phyloP scores from a whole-genome alignment of 2,113 vertebrate species.

The Prinia subflava region DNA sequence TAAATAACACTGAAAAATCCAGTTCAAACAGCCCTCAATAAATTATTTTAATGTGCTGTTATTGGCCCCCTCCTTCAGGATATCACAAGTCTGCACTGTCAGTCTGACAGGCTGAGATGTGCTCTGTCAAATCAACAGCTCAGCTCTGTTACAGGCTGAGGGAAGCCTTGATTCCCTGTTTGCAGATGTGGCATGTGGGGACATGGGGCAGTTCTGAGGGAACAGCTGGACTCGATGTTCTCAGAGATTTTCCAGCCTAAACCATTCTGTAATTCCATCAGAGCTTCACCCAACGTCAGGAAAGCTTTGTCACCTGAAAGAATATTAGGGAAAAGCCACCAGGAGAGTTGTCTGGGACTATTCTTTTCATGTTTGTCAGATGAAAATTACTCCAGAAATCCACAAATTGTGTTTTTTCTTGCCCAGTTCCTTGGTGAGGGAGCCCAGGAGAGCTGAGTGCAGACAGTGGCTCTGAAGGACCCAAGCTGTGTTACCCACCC shows the following conservation, averaged over 20 bases:
- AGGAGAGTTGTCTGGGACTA: background rate
- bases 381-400: background rate
- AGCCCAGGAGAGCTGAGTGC: background rate
- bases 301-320: background rate
- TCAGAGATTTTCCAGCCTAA: background rate
- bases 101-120: background rate
- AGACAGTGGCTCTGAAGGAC: background rate
- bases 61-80: constrained; percentile 18
- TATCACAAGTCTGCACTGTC: constrained; percentile 25
- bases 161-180: background rate
- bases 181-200: background rate
- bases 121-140: constrained; percentile 5
- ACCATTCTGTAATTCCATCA: background rate
- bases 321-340: background rate
- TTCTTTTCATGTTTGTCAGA: background rate
- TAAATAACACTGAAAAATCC: background rate
- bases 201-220: background rate
- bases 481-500: background rate
- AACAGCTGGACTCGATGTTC: fast-evolving
- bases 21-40: background rate
- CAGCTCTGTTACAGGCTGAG: background rate
- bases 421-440: background rate
- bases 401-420: background rate
- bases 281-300: background rate
- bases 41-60: background rate